phyloP scores from a whole-genome alignment of 2,113 vertebrate genomes.

The Centropristis striata region DNA sequence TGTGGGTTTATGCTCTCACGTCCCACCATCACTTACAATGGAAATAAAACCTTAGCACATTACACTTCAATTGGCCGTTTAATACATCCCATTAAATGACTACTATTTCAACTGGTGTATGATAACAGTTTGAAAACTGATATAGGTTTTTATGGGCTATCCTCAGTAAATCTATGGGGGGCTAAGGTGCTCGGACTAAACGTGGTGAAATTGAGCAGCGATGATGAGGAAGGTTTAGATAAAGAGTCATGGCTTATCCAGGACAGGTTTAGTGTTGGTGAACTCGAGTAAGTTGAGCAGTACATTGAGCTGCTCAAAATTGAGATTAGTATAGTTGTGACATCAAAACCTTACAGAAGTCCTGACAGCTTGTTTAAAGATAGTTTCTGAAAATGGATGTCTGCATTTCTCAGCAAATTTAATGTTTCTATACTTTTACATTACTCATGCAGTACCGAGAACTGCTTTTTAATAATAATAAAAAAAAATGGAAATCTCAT shows the following conservation, averaged over 20 bases:
- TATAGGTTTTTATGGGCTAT: conserved; percentile 72
- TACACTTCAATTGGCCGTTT: conserved; percentile 81
- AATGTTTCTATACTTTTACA: no score
- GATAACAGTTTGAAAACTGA: conserved; percentile 78
- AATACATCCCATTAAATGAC: conserved; percentile 77
- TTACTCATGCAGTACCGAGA: no score
- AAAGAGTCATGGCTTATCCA: not conserved
- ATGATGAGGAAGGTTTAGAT: not conserved
- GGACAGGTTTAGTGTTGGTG: not conserved
- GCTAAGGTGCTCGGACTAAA: conserved; percentile 51
- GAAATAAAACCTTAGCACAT: conserved; percentile 74
- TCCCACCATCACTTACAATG: conserved; percentile 74
- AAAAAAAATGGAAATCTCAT: no score
- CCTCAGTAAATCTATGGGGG: conserved; percentile 76
- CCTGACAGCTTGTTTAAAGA: no score
- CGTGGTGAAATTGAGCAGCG: conserved; percentile 54
- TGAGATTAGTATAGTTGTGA: no score
- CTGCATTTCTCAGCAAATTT: no score
- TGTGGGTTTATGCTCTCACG: conserved; percentile 73
- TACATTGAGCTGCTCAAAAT: no score
- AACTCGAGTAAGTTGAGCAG: not conserved
- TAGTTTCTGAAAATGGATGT: no score
- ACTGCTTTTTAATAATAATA: no score
- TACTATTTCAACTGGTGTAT: conserved; percentile 71
- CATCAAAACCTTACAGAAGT: no score